Base-by-base conservation (phyloP, 2,113 vertebrate genomes). In the Hemibagrus wyckioides region DNA sequence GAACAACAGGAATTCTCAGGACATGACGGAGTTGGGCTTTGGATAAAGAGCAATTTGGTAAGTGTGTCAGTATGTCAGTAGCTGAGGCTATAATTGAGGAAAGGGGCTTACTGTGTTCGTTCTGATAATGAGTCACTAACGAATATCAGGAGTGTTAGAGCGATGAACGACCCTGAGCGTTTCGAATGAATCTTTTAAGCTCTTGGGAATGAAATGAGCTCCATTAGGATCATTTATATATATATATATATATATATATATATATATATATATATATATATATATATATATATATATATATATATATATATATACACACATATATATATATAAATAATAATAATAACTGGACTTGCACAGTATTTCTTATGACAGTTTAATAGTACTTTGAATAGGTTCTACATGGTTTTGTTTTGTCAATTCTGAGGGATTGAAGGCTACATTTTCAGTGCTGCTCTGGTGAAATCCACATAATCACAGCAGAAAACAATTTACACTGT, bases 51-150 rank as follows among this genome's bases (percentile, higher is more conserved):
- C 65, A 30, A 67, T 79, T 84, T 36, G 0, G 1, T 14, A 89
- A 87, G 73, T 75, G 75, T 84, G 85, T 87, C 82, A 85, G 54
- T 80, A 41, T 85, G 88, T 57, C 84, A 84, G 33, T 21, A 48
- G 44, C 44, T 65, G 25, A 36, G 1, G 52, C 44, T 71, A 36
- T 44, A 59, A 63, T 44, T 82, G 54, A 36, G 11, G 33, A 39
- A 39, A 81, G 7, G 52, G n/a, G 15, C 50, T 19, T 56, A 36
- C 48, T 86, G 23, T 23, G 5, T 23, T 56, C 2, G 23, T n/a
- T 23, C 13, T 2, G 14, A 2, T 81, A 36, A 80, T 39, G 30
- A 7, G 8, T 80, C 79, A 57, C 52, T 81, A 81, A 79, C 41
- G 28, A 48, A 80, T 54, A 54, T 80, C n/a, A 54, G 50, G 50